Evolutionary conservation across 2,113 vertebrate genomes (phyloP).

Genomic region (Eleginops maclovinus): DNA sequence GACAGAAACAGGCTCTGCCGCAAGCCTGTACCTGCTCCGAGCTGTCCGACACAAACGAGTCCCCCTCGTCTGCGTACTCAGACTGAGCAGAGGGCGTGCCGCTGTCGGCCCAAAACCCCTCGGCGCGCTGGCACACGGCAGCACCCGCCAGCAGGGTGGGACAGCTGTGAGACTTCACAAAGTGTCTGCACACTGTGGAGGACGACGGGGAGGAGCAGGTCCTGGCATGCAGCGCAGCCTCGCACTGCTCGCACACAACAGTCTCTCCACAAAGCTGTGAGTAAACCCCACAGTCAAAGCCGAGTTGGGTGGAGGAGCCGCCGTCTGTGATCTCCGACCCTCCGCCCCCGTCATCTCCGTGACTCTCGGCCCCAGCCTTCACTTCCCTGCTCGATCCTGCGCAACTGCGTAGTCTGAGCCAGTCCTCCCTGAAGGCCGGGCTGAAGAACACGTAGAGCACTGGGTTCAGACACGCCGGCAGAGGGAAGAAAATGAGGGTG

Average conservation of each 20-base stretch:
- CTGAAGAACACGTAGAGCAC: conserved; percentile 97
- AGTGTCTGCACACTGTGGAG: conserved; percentile 90
- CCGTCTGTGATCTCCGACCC: conserved; percentile 64
- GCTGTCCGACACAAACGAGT: conserved; percentile 97
- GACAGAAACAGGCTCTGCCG: conserved; percentile 95
- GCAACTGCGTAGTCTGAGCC: conserved; percentile 86
- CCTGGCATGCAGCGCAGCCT: conserved; percentile 88
- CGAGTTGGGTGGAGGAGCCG: conserved; percentile 71
- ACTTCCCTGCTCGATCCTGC: conserved; percentile 62
- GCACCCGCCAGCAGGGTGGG: conserved; percentile 86
- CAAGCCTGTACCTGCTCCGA: conserved; percentile 98
- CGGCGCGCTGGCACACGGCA: conserved; percentile 85
- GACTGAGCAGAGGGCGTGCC: conserved; percentile 93
- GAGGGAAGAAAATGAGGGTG: conserved; percentile 94
- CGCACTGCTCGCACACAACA: conserved; percentile 89
- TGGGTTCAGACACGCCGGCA: conserved; percentile 95
- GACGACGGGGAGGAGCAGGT: conserved; percentile 81
- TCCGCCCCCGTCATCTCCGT: conserved; percentile 67
- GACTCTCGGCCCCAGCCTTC: conserved; percentile 75
- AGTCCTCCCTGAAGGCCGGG: conserved; percentile 96
- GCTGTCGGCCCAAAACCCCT: conserved; percentile 92
- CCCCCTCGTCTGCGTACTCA: conserved; percentile 94
- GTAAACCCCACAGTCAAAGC: conserved; percentile 85
- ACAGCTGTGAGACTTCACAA: conserved; percentile 96
- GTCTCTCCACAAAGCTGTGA: conserved; percentile 87